A percentile compares a stretch with the other conserved stretches of the same genome.
Conservation (phyloP, 2,797 vertebrate genomes). For the Amniataba percoides region DNA sequence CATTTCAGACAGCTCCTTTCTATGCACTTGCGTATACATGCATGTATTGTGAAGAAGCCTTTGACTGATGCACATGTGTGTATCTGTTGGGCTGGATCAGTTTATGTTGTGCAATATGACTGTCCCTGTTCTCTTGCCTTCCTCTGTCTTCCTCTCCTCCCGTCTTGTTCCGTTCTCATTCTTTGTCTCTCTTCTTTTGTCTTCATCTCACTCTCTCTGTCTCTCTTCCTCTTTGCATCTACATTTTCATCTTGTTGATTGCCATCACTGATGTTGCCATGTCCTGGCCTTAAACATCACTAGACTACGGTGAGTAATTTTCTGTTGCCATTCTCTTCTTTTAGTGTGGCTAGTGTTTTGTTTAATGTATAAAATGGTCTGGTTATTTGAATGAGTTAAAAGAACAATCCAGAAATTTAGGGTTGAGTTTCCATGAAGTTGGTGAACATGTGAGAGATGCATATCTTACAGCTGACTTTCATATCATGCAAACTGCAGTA, state of each 20-base stretch:
- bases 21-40: constrained; percentile 24
- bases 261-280: constrained; percentile 74
- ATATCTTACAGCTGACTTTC: neutral
- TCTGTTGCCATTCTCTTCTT: constrained; percentile 43
- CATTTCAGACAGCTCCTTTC: constrained; percentile 11
- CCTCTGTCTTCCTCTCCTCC: constrained; percentile 5
- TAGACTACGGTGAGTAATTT: constrained; percentile 86
- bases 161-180: constrained; percentile 11
- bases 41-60: constrained; percentile 45
- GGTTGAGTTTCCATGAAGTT: neutral
- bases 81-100: constrained; percentile 51
- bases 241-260: constrained; percentile 62
- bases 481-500: neutral
- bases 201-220: constrained; percentile 13
- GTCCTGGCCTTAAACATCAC: constrained; percentile 64
- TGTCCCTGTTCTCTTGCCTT: constrained; percentile 68
- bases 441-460: neutral
- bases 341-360: constrained; percentile 13
- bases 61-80: constrained; percentile 53
- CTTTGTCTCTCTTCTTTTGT: neutral
- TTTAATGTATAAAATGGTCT: neutral
- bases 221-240: constrained; percentile 33
- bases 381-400: neutral
- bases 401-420: neutral
- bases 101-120: constrained; percentile 70